Base-by-base conservation (phyloP, 1,140 invertebrate genomes). In the Sycobia sp. region DNA sequence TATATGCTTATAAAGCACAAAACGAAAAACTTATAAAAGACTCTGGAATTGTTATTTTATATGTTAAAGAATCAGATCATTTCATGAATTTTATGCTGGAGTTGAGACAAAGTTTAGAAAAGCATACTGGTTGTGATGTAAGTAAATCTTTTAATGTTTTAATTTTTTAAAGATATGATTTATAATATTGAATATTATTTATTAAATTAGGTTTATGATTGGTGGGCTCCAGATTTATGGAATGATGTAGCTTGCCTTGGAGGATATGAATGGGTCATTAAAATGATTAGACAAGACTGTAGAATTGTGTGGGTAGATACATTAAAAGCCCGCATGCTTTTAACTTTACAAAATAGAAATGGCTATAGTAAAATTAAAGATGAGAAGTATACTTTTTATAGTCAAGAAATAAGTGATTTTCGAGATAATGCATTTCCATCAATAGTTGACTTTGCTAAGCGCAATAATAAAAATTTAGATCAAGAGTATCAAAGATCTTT, bases 291-390 rank as follows among this genome's bases (percentile, higher is more conserved):
- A 38, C 61, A 60, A 13, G 62, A 65, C 29, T 68, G 66, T 43
- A 67, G 69, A 0, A 62, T 69, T 20, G 9, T 77, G 29, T 77
- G 75, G 75, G 62, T 77, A 18, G 75, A 77, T 54, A 75, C 68
- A 1, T 67, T 69, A 22, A 53, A 44, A 27, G 67, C 59, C 8
- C 59, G 75, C 62, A 60, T 49, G 0, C 38, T 75, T 16, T 54
- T 67, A 4, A 53, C 54, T 47, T 16, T 51, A 1, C 53, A 62
- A 16, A 54, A 50, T 44, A 65, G 50, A 44, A 61, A 53, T 18
- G 54, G 58, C 69, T 46, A 57, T 29, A 46, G 61, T 55, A 62
- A 67, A 16, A 36, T 58, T 32, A 14, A 62, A 9, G 32, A 20
- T 57, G 38, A 49, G n/a, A 64, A 65, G 23, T 20, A 60, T 16